Evolutionary conservation across 2,113 vertebrate genomes (phyloP).

Genomic region (Guaruba guarouba): DNA sequence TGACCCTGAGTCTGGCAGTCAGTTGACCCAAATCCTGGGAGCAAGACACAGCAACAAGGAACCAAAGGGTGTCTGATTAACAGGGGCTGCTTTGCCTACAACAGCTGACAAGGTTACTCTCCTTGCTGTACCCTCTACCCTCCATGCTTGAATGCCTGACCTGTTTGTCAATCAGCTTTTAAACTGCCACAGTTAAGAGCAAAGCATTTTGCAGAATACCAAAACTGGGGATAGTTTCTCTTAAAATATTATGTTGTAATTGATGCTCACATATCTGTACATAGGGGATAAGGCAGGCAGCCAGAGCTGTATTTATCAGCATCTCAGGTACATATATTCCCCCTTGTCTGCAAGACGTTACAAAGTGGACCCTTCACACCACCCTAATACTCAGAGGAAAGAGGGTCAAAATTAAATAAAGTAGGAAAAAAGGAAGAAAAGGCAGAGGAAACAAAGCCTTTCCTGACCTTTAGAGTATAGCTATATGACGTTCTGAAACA

Average conservation of each 20-base stretch:
- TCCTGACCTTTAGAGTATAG: not conserved
- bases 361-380: not conserved
- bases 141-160: not conserved
- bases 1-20: not conserved
- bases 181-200: not conserved
- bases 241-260: not conserved
- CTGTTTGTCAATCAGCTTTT: not conserved
- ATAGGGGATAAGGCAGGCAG: too few relatives aligned
- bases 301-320: not conserved
- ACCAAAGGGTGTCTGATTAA: accelerated
- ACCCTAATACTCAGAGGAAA: not conserved
- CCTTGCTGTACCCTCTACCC: not conserved
- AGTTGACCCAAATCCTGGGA: not conserved
- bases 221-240: not conserved
- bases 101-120: not conserved
- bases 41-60: not conserved
- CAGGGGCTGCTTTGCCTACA: accelerated
- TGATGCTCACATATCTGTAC: not conserved
- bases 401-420: not conserved
- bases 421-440: not conserved
- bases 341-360: not conserved
- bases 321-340: not conserved
- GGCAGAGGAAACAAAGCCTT: not conserved
- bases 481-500: not conserved
- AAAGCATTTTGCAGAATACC: not conserved